Conservation (phyloP, 2,113 vertebrate genomes). For the Aldabrachelys gigantea region DNA sequence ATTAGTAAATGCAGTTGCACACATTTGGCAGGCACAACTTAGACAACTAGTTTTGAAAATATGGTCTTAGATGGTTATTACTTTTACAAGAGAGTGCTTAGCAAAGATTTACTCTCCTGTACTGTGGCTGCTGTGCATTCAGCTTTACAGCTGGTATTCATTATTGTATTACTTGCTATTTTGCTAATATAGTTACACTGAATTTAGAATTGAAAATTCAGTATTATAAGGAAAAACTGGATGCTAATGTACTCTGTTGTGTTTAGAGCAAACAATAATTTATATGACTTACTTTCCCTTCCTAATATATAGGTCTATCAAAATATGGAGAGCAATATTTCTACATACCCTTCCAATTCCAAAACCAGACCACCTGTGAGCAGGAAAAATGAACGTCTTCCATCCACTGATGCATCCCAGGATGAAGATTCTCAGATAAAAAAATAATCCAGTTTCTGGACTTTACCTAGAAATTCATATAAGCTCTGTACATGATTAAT, state of each 20-base stretch:
- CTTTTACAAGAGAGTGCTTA: neutral
- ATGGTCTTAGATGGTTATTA: neutral
- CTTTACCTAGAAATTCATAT: neutral
- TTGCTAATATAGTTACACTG: neutral
- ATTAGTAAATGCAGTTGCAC: neutral
- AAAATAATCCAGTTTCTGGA: slow-evolving; percentile 16
- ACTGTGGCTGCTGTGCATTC: neutral
- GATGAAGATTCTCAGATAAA: slow-evolving; percentile 33
- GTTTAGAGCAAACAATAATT: neutral
- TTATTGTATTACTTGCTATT: neutral
- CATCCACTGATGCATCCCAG: neutral
- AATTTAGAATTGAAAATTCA: neutral
- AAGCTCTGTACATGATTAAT: slow-evolving; percentile 12
- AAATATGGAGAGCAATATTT: slow-evolving; percentile 23
- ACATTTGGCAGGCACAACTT: neutral
- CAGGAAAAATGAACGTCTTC: slow-evolving; percentile 2
- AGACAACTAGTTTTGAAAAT: neutral
- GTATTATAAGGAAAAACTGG: neutral
- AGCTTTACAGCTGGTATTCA: neutral
- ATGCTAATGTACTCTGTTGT: neutral
- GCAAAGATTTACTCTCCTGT: neutral
- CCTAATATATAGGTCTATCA: slow-evolving; percentile 70
- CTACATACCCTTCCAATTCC: neutral
- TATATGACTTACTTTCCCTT: neutral
- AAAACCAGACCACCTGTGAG: slow-evolving; percentile 26